phyloP scores from a whole-genome alignment of 2,797 vertebrate genomes.

The Ataeniobius toweri region DNA sequence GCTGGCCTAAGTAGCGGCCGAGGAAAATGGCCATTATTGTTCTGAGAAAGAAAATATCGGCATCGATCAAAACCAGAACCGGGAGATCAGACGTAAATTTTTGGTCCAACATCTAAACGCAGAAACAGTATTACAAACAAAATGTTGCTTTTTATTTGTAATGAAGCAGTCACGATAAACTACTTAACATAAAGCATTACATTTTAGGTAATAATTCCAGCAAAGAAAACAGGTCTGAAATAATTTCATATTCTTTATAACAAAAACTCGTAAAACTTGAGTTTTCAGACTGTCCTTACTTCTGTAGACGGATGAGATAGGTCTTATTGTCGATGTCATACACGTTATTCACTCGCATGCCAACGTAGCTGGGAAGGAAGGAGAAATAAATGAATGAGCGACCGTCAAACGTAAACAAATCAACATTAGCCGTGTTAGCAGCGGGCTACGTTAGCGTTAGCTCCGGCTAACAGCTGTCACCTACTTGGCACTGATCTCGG shows the following conservation, averaged over 20 bases:
- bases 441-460: constrained; percentile 29
- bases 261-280: not conserved
- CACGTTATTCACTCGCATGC: constrained; percentile 96
- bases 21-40: not conserved
- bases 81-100: not conserved
- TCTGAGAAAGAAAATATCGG: not conserved
- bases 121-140: not conserved
- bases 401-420: constrained; percentile 26
- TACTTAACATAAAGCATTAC: not conserved
- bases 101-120: not conserved
- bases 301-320: constrained; percentile 95
- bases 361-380: constrained; percentile 83
- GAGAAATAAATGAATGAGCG: not conserved
- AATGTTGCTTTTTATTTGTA: not conserved
- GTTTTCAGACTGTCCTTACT: constrained; percentile 81
- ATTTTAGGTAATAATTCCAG: not conserved
- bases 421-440: constrained; percentile 15
- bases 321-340: constrained; percentile 99
- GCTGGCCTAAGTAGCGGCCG: too few relatives aligned
- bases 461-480: constrained; percentile 35
- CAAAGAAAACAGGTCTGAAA: not conserved
- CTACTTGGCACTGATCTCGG: constrained; percentile 91
- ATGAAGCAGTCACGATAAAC: not conserved
- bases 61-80: not conserved
- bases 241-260: not conserved